Conservation (phyloP, 1,140 invertebrate species). For the Megalopta genalis region DNA sequence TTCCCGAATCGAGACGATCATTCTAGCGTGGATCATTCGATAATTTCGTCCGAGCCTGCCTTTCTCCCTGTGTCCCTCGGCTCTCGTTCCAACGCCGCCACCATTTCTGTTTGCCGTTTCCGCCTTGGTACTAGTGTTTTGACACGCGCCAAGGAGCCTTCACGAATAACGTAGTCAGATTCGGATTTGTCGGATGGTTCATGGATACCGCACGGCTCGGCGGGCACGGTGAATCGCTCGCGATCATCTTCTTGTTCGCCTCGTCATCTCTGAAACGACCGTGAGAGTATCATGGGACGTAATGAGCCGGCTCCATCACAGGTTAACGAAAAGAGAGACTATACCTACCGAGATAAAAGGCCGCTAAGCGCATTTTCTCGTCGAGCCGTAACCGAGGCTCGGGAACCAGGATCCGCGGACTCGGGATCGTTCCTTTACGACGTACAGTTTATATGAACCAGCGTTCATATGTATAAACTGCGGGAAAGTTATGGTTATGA, state of each 20-base stretch:
- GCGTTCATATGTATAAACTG: no score
- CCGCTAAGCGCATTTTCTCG: conserved; percentile 70
- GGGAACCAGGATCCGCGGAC: conserved; percentile 34
- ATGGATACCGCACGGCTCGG: conserved; percentile 74
- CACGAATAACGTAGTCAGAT: conserved; percentile 54
- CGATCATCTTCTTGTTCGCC: conserved; percentile 64
- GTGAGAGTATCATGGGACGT: conserved; percentile 77
- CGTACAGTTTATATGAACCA: neutral
- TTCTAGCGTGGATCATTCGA: conserved; percentile 76
- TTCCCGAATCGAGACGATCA: conserved; percentile 64
- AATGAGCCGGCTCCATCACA: conserved; percentile 74
- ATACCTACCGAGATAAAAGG: conserved; percentile 57
- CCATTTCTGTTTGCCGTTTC: neutral
- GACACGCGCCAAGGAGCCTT: conserved; percentile 75
- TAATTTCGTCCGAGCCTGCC: conserved; percentile 73
- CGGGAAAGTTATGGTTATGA: no score
- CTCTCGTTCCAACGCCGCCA: neutral
- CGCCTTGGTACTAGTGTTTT: conserved; percentile 73
- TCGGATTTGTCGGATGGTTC: conserved; percentile 53
- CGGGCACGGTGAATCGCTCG: conserved; percentile 74
- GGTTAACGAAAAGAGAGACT: conserved; percentile 58
- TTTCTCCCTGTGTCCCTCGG: conserved; percentile 4
- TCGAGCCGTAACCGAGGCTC: conserved; percentile 2
- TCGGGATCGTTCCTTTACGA: no score
- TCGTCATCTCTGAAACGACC: conserved; percentile 57